Percentiles rank a stretch among this genome's conserved stretches.
Evolutionary conservation across 2,797 vertebrate species (phyloP).

Genomic region (Poecilia gillii): DNA sequence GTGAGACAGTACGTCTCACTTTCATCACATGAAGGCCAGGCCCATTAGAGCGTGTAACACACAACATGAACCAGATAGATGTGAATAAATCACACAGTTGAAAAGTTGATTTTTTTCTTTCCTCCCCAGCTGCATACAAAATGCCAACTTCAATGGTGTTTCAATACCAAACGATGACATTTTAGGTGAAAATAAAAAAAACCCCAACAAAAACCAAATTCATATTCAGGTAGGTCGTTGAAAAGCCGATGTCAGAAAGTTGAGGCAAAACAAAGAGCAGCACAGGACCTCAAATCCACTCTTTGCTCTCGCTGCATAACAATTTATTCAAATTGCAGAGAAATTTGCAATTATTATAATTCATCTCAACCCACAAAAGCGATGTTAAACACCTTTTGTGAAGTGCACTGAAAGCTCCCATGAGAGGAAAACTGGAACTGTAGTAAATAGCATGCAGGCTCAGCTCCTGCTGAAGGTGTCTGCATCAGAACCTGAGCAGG

Average conservation of each 20-base stretch:
- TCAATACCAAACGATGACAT: conserved; percentile 52
- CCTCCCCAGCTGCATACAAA: conserved; percentile 11
- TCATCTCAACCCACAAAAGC: conserved; percentile 72
- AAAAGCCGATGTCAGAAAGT: conserved; percentile 53
- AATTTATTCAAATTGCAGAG: conserved; percentile 76
- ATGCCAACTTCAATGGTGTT: conserved; percentile 25
- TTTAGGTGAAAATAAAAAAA: conserved; percentile 42
- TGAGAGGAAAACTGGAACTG: conserved; percentile 61
- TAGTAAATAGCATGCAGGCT: conserved; percentile 22
- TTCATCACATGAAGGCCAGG: conserved; percentile 29
- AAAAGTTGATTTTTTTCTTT: conserved; percentile 9
- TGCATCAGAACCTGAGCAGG: background rate
- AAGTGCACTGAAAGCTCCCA: conserved; percentile 60
- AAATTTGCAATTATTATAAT: conserved; percentile 80
- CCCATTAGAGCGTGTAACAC: background rate
- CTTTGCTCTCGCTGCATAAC: conserved; percentile 54
- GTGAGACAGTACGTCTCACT: conserved; percentile 43
- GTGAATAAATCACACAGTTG: background rate
- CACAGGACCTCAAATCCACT: conserved; percentile 60
- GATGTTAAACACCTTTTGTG: conserved; percentile 69
- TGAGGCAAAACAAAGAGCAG: conserved; percentile 61
- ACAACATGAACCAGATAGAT: background rate
- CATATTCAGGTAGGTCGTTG: conserved; percentile 55
- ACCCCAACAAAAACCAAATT: conserved; percentile 36
- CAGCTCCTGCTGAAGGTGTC: conserved; percentile 40